Evolutionary conservation across 92 coral and sea anemone species (phyloP).

Genomic region (Epizoanthus illoricatus): DNA sequence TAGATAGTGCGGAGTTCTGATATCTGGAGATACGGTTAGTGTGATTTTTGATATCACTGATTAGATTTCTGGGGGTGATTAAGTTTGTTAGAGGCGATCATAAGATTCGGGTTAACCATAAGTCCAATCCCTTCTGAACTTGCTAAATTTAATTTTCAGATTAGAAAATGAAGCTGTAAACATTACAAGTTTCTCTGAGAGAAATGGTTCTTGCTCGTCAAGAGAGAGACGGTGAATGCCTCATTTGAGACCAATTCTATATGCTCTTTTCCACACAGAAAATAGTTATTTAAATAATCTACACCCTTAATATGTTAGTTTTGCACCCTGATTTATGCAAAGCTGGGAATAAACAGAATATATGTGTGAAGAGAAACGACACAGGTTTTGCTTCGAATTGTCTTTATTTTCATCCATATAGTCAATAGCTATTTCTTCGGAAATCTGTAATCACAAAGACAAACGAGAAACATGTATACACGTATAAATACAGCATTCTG

Average conservation of each 20-base stretch:
- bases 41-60: no score
- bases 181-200: no score
- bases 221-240: background rate
- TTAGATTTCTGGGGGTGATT: no score
- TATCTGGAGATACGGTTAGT: no score
- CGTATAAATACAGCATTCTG: background rate
- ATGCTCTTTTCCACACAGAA: background rate
- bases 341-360: background rate
- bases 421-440: conserved; percentile 12
- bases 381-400: background rate
- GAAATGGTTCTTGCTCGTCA: no score
- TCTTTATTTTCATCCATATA: conserved; percentile 29
- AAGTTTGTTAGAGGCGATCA: no score
- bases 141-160: no score
- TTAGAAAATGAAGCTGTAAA: no score
- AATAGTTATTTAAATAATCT: background rate
- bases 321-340: background rate
- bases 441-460: conserved; percentile 15
- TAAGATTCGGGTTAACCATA: no score
- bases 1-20: background rate
- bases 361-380: background rate
- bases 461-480: background rate
- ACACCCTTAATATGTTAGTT: background rate
- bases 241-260: background rate
- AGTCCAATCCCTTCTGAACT: no score